Evolutionary conservation across 2,888 invertebrate genomes (phyloP).

Genomic region (Synanthedon tipuliformis): DNA sequence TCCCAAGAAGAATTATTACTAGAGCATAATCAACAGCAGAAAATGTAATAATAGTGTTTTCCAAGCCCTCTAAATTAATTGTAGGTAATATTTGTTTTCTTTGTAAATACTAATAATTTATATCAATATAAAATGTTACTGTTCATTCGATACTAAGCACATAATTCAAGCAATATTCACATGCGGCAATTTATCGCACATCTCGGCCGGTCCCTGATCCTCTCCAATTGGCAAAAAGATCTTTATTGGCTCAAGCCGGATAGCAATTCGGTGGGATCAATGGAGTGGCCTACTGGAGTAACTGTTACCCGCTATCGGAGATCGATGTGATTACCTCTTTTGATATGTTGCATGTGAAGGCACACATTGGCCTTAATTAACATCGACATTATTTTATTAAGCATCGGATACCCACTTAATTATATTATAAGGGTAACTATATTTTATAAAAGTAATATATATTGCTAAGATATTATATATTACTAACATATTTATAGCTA

Average conservation of each 20-base stretch:
- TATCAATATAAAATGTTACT: no score
- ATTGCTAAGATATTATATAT: no score
- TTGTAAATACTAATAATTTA: no score
- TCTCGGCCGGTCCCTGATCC: conserved; percentile 32
- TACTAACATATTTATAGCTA: no score
- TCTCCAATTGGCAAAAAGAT: conserved; percentile 51
- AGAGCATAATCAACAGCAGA: not conserved
- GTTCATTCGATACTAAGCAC: not conserved
- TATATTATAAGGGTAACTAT: no score
- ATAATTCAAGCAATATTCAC: conserved; percentile 13
- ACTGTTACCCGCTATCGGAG: conserved; percentile 31
- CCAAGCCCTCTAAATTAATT: no score
- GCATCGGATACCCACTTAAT: no score
- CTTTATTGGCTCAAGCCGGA: conserved; percentile 50
- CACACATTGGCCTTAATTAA: not conserved
- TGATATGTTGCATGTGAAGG: not conserved
- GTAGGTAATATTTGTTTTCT: no score
- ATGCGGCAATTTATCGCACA: conserved; percentile 33
- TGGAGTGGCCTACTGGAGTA: conserved; percentile 37
- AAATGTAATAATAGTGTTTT: not conserved
- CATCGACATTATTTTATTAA: no score
- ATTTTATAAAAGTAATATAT: no score
- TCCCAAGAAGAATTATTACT: no score
- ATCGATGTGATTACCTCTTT: conserved; percentile 19
- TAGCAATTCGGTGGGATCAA: conserved; percentile 40